phyloP scores from a whole-genome alignment of 2,113 vertebrate genomes.

The Empidonax alnorum region DNA sequence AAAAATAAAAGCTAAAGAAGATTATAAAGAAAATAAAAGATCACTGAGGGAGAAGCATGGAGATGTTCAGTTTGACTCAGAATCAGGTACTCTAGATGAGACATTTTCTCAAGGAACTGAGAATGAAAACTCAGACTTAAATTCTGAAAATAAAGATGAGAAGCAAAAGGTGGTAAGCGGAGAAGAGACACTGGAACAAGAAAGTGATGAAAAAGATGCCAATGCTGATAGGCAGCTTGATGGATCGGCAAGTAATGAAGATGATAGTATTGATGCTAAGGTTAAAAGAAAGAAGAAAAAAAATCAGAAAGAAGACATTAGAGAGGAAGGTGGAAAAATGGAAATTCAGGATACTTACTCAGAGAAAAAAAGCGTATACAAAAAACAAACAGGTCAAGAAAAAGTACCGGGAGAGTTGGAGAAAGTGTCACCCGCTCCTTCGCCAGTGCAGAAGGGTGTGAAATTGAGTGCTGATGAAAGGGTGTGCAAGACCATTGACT shows the following conservation, averaged over 20 bases:
- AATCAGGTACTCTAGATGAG: neutral
- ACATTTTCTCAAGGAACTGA: conserved; percentile 25
- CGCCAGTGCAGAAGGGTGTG: conserved; percentile 45
- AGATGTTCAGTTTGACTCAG: conserved; percentile 49
- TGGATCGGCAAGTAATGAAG: conserved; percentile 66
- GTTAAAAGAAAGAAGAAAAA: conserved; percentile 83
- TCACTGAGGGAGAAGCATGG: conserved; percentile 62
- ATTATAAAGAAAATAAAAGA: conserved; percentile 77
- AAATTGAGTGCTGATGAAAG: conserved; percentile 68
- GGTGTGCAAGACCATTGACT: conserved; percentile 70
- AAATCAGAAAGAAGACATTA: conserved; percentile 73
- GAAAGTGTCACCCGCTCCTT: conserved; percentile 37
- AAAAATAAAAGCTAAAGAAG: conserved; percentile 78
- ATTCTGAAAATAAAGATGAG: conserved; percentile 58
- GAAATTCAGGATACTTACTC: conserved; percentile 73
- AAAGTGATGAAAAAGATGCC: neutral
- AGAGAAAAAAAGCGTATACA: conserved; percentile 79
- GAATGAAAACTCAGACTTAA: conserved; percentile 34
- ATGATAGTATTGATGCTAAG: conserved; percentile 58
- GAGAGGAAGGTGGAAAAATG: conserved; percentile 69
- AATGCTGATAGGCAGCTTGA: conserved; percentile 43
- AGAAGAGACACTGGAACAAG: conserved; percentile 40
- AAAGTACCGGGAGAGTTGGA: conserved; percentile 67
- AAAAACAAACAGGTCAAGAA: conserved; percentile 76
- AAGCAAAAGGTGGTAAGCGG: neutral